Evolutionary conservation across 1,140 invertebrate species (phyloP).

Genomic region (Linepithema humile): DNA sequence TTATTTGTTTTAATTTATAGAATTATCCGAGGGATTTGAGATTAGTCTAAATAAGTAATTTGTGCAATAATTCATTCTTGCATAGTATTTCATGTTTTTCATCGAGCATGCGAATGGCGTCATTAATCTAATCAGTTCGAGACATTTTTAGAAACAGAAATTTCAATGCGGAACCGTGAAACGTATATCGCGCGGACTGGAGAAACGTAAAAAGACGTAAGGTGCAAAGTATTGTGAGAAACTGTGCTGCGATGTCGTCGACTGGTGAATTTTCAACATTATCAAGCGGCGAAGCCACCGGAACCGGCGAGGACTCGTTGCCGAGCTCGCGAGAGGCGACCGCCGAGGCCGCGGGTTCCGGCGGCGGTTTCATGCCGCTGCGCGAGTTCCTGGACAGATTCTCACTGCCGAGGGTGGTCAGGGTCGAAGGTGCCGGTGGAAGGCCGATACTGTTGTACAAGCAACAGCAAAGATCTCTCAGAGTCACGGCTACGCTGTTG

Average conservation of each 20-base stretch:
- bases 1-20: neutral
- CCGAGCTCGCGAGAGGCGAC: constrained; percentile 80
- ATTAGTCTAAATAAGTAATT: neutral
- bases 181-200: neutral
- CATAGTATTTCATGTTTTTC: neutral
- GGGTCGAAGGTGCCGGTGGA: constrained; percentile 79
- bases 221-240: neutral
- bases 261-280: constrained; percentile 81
- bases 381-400: constrained; percentile 81
- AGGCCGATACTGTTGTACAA: constrained; percentile 81
- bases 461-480: constrained; percentile 76
- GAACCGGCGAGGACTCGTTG: constrained; percentile 79
- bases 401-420: constrained; percentile 79
- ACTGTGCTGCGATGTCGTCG: constrained; percentile 75
- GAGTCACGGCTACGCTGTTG: constrained; percentile 77
- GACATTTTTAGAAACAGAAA: neutral
- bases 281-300: constrained; percentile 80
- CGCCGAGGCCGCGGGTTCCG: constrained; percentile 76
- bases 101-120: neutral
- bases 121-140: neutral
- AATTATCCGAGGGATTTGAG: too few relatives aligned
- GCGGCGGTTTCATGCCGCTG: constrained; percentile 76
- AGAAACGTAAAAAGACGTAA: neutral
- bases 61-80: neutral
- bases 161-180: neutral